Conservation (phyloP, 92 coral and sea anemone species). For the Epizoanthus scotinus region DNA sequence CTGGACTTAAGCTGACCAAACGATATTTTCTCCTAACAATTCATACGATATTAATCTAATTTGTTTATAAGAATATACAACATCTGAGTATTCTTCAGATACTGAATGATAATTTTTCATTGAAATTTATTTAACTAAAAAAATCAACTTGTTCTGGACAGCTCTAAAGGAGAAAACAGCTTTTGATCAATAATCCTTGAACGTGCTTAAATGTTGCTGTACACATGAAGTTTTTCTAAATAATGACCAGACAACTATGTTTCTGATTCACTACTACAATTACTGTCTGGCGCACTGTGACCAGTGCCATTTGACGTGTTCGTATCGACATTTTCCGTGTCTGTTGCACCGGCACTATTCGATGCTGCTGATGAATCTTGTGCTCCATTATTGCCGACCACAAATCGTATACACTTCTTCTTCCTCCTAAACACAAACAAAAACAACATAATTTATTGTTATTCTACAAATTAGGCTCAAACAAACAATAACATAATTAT, state of each 20-base stretch:
- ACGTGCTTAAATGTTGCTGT: constrained; percentile 1
- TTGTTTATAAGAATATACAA: neutral
- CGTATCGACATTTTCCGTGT: constrained; percentile 82
- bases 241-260: constrained; percentile 1
- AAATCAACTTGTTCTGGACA: neutral
- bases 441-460: neutral
- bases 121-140: neutral
- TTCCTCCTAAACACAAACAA: constrained; percentile 75
- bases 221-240: neutral
- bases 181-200: constrained; percentile 13
- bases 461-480: neutral
- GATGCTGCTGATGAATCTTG: constrained; percentile 69
- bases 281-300: constrained; percentile 22
- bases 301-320: constrained; percentile 49
- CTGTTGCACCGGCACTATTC: constrained; percentile 63
- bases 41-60: neutral
- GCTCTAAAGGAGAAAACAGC: neutral
- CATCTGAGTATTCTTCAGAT: neutral
- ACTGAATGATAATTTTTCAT: constrained; percentile 4
- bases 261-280: constrained; percentile 43
- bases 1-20: constrained; percentile 13
- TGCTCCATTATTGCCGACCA: constrained; percentile 82
- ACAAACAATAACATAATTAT: no score
- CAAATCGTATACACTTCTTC: constrained; percentile 94
- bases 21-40: neutral